phyloP scores from a whole-genome alignment of 2,113 vertebrate genomes.

The Sebastes fasciatus region DNA sequence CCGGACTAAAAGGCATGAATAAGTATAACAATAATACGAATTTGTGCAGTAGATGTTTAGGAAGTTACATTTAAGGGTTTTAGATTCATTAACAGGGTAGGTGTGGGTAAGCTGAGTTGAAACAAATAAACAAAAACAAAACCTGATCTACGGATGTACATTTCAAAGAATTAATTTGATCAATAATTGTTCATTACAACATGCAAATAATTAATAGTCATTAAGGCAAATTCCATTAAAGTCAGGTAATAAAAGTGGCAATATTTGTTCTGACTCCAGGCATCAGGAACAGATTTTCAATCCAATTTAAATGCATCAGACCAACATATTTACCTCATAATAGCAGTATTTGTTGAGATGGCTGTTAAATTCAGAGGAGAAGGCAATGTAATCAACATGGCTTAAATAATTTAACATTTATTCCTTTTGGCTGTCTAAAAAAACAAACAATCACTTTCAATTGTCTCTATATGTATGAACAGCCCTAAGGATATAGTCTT shows the following conservation, averaged over 20 bases:
- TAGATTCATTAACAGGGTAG: not conserved
- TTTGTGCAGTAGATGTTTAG: not conserved
- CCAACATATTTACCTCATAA: slow-evolving; percentile 26
- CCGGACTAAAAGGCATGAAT: not conserved
- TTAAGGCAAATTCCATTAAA: slow-evolving; percentile 47
- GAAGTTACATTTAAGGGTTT: slow-evolving; percentile 13
- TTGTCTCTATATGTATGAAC: not conserved
- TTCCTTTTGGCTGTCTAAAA: slow-evolving; percentile 39
- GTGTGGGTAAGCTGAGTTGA: not conserved
- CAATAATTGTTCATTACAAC: slow-evolving; percentile 39
- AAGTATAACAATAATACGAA: no score
- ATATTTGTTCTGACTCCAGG: slow-evolving; percentile 47
- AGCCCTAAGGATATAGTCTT: slow-evolving; percentile 2
- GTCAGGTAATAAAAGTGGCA: slow-evolving; percentile 27
- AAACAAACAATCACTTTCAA: slow-evolving; percentile 25
- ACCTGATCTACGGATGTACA: not conserved
- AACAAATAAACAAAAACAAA: slow-evolving; percentile 17
- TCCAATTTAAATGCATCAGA: slow-evolving; percentile 48
- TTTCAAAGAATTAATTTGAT: slow-evolving; percentile 33
- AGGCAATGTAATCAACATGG: slow-evolving; percentile 22
- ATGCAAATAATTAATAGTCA: slow-evolving; percentile 12
- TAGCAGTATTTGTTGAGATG: slow-evolving; percentile 25
- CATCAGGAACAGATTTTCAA: slow-evolving; percentile 21
- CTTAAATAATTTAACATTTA: slow-evolving; percentile 32
- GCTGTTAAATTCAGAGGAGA: slow-evolving; percentile 31